These are phyloP conservation scores for Scaptodrosophila lebanonensis DNA, from an alignment of 1,140 invertebrate genomes.

Conservation along the genomic window DNA sequence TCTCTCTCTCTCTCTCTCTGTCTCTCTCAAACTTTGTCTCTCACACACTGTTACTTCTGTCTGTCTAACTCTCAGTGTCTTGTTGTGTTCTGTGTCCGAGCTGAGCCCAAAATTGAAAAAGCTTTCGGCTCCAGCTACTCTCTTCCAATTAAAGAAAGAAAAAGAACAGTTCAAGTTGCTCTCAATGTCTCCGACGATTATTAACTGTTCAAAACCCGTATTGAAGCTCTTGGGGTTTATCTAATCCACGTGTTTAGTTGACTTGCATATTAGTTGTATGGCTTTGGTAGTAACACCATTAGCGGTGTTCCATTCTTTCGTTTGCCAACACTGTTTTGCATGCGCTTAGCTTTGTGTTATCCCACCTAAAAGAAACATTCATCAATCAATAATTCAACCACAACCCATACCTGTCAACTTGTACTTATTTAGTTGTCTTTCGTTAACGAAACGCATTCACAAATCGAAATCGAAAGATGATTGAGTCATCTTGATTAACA, in stretches of 20 bases:
- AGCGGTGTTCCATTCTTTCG: slow-evolving; percentile 7
- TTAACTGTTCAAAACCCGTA: too few relatives aligned
- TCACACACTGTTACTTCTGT: slow-evolving; percentile 14
- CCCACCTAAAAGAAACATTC: neutral
- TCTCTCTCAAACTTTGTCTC: slow-evolving; percentile 22
- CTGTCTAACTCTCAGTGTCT: neutral
- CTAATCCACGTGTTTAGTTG: too few relatives aligned
- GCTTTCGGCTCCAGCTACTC: slow-evolving; percentile 7
- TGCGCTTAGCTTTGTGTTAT: slow-evolving; percentile 30
- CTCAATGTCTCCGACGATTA: too few relatives aligned
- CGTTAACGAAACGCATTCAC: too few relatives aligned
- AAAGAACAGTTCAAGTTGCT: too few relatives aligned
- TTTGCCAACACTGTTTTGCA: slow-evolving; percentile 45
- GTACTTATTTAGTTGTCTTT: neutral
- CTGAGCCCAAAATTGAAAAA: neutral
- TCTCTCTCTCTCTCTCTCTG: slow-evolving; percentile 22
- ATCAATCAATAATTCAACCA: neutral
- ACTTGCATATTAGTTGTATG: slow-evolving; percentile 2
- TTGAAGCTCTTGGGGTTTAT: too few relatives aligned
- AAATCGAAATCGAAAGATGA: too few relatives aligned
- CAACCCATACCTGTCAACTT: neutral
- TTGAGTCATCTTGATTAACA: too few relatives aligned
- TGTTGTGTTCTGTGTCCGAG: too few relatives aligned
- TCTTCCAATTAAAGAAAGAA: too few relatives aligned
- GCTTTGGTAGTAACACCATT: neutral